A percentile compares a stretch with the other conserved stretches of the same genome.
These are phyloP conservation scores for Alloplasta piceator DNA, from an alignment of 2,888 invertebrate genomes.

Conservation along the genomic window DNA sequence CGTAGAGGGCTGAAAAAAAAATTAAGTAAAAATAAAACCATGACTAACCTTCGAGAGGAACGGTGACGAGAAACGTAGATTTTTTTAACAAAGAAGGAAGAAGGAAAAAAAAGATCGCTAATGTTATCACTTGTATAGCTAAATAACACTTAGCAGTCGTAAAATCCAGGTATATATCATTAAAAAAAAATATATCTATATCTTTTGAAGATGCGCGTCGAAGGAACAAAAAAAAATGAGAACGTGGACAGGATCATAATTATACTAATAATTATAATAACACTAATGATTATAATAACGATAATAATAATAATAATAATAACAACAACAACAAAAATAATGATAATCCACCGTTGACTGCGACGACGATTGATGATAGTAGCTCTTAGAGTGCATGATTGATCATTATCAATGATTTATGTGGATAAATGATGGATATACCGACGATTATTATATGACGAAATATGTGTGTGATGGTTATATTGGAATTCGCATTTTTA, in stretches of 20 bases:
- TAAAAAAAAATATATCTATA: slow-evolving; percentile 36
- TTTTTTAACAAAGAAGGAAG: slow-evolving; percentile 64
- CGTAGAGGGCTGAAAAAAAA: not conserved
- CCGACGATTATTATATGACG: slow-evolving; percentile 50
- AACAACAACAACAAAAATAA: slow-evolving; percentile 34
- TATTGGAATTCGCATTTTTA: slow-evolving; percentile 73
- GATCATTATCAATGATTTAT: slow-evolving; percentile 43
- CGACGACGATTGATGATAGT: slow-evolving; percentile 52
- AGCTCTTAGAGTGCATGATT: slow-evolving; percentile 45
- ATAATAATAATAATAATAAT: too few relatives aligned
- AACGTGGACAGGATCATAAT: slow-evolving; percentile 55
- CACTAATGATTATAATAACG: too few relatives aligned
- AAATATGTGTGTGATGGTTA: slow-evolving; percentile 57
- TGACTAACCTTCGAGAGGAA: slow-evolving; percentile 35
- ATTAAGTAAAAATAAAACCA: slow-evolving; percentile 31
- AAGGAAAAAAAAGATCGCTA: slow-evolving; percentile 71
- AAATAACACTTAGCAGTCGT: slow-evolving; percentile 55
- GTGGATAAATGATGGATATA: slow-evolving; percentile 19
- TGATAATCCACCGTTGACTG: slow-evolving; percentile 45
- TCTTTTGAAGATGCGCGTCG: slow-evolving; percentile 42
- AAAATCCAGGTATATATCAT: slow-evolving; percentile 50
- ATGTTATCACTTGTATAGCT: slow-evolving; percentile 75
- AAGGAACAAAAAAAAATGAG: slow-evolving; percentile 18
- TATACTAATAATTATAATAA: slow-evolving; percentile 51
- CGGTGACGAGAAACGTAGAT: slow-evolving; percentile 15